phyloP scores from a whole-genome alignment of 2,888 invertebrate genomes.

The Drosophila anomelani region DNA sequence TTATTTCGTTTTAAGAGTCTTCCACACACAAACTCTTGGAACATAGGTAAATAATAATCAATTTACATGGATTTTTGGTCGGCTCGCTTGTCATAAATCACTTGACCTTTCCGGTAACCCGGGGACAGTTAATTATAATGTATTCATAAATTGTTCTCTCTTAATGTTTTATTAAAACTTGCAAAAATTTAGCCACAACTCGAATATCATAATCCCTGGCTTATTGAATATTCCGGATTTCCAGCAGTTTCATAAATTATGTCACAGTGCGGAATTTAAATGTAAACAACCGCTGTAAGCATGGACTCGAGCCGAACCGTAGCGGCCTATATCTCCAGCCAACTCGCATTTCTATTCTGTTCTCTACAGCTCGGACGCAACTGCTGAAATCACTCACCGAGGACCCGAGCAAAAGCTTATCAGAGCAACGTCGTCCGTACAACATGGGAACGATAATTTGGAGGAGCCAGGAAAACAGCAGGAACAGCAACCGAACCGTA shows the following conservation, averaged over 20 bases:
- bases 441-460: conserved; percentile 76
- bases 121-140: conserved; percentile 8
- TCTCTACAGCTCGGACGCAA: not conserved
- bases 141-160: not conserved
- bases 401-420: conserved; percentile 1
- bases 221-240: conserved; percentile 2
- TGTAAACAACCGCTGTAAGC: not conserved
- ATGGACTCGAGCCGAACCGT: not conserved
- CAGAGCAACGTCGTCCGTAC: conserved; percentile 27
- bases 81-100: conserved; percentile 1
- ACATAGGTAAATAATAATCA: conserved; percentile 1
- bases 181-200: conserved; percentile 4
- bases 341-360: conserved; percentile 9
- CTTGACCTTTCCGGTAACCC: not conserved
- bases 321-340: not conserved
- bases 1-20: not conserved
- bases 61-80: conserved; percentile 1
- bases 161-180: not conserved
- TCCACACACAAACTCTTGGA: not conserved
- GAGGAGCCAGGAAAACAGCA: conserved; percentile 27
- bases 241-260: conserved; percentile 5
- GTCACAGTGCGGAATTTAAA: conserved; percentile 2
- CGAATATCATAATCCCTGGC: conserved; percentile 3
- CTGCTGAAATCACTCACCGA: conserved; percentile 18
- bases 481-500: conserved; percentile 25